Evolutionary conservation across 2,888 invertebrate genomes (phyloP).

Genomic region (Hyposoter didymator): DNA sequence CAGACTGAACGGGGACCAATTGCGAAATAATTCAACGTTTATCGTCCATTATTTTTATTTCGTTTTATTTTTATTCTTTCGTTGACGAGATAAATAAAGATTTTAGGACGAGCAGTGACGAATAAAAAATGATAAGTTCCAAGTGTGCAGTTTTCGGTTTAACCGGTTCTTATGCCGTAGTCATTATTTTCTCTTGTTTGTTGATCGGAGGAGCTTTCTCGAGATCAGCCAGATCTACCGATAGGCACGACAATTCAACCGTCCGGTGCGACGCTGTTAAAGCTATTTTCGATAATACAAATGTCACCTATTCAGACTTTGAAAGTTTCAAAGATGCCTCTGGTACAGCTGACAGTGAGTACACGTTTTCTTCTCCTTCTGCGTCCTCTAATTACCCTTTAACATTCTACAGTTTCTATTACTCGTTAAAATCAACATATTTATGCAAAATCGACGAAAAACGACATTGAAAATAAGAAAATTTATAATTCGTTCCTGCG

Average conservation of each 20-base stretch:
- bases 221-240: conserved; percentile 73
- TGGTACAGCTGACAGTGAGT: conserved; percentile 74
- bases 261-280: conserved; percentile 74
- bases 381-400: background rate
- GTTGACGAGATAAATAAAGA: conserved; percentile 13
- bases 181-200: conserved; percentile 66
- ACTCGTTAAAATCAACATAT: background rate
- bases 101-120: conserved; percentile 6
- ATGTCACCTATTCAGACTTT: conserved; percentile 72
- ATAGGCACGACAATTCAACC: conserved; percentile 66
- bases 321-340: conserved; percentile 59
- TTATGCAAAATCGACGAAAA: background rate
- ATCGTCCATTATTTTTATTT: conserved; percentile 7
- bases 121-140: conserved; percentile 55
- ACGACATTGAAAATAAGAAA: no score
- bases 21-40: conserved; percentile 6
- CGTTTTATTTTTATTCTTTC: background rate
- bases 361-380: background rate
- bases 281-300: conserved; percentile 78
- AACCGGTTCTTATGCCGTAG: conserved; percentile 59
- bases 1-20: conserved; percentile 12
- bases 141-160: conserved; percentile 55
- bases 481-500: background rate
- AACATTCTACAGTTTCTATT: background rate
- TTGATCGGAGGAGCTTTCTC: conserved; percentile 72